Evolutionary conservation across 2,888 invertebrate genomes (phyloP), one percentile per base, ranked within the genome.

Genomic region (Cremastinae sp.): DNA sequence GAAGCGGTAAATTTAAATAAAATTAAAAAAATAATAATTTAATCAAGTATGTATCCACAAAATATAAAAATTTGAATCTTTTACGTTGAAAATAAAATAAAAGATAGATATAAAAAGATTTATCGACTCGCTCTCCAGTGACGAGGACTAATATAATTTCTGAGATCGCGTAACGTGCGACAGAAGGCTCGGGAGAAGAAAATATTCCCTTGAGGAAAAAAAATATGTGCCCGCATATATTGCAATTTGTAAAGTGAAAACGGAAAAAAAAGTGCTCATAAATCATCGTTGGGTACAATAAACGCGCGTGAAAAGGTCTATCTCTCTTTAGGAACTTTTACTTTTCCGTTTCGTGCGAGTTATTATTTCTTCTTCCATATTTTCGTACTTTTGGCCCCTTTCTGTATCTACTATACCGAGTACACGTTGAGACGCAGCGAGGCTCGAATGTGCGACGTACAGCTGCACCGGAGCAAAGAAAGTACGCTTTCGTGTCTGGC

Each of bases 201-300:
- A n/a, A n/a, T n/a, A n/a, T n/a, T n/a, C n/a, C n/a, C n/a, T n/a
- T n/a, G n/a, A n/a, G n/a, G n/a, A n/a, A n/a, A n/a, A n/a, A n/a
- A n/a, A n/a, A n/a, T n/a, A n/a, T n/a, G n/a, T n/a, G n/a, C n/a
- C n/a, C n/a, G n/a, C 16, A 49, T 49, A 58, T 78, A 77, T 78
- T 59, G 70, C 80, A 79, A 83, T 81, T 83, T 81, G 77, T 83
- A 78, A 74, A 62, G 56, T 76, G 70, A 51, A 77, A 75, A 75
- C 75, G 76, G 76, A 78, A 81, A 79, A 80, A 64, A 79, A 74
- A 79, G n/a, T 80, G 71, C 78, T 76, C 80, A 75, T 83, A 81
- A 83, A 83, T 82, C 80, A 81, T 79, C 49, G 51, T 69, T 59
- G 76, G 43, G 79, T 79, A 75, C 80, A 79, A 81, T 80, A 79